A percentile compares a stretch with the other conserved stretches of the same genome.
Evolutionary conservation across 2,113 vertebrate genomes (phyloP).

Genomic region (Smithornis capensis): DNA sequence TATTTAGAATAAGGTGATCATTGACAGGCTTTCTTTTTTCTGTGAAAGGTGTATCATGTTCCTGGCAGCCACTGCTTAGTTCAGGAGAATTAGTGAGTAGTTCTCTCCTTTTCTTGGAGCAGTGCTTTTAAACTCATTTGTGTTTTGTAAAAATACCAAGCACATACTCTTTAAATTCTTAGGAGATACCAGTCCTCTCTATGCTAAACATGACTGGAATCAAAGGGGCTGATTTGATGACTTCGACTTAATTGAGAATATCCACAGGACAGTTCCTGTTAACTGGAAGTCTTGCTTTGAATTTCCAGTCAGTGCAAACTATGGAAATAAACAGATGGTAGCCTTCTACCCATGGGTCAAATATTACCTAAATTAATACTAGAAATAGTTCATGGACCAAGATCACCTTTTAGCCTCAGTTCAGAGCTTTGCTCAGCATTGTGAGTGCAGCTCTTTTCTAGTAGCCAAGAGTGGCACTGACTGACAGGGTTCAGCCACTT

Average conservation of each 20-base stretch:
- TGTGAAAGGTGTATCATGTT: neutral
- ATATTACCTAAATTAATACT: neutral
- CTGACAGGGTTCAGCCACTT: neutral
- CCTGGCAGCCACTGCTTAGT: neutral
- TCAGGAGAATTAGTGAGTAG: neutral
- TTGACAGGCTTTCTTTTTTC: neutral
- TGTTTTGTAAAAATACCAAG: neutral
- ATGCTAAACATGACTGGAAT: neutral
- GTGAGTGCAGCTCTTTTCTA: neutral
- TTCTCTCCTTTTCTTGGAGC: neutral
- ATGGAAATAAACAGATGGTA: neutral
- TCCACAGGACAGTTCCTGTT: too few species aligned
- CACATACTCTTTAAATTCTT: neutral
- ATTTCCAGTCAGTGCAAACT: neutral
- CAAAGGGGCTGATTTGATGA: neutral
- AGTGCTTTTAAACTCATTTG: neutral
- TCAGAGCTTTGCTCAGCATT: neutral
- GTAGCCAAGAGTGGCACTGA: neutral
- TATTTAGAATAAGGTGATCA: neutral
- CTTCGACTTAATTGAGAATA: neutral
- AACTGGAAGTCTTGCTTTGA: too few species aligned
- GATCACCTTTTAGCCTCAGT: neutral
- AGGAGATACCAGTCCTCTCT: neutral
- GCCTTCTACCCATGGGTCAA: neutral
- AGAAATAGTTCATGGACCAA: neutral